Evolutionary conservation across 1,140 invertebrate genomes (phyloP).

Genomic region (Meloidogyne chitwoodi): DNA sequence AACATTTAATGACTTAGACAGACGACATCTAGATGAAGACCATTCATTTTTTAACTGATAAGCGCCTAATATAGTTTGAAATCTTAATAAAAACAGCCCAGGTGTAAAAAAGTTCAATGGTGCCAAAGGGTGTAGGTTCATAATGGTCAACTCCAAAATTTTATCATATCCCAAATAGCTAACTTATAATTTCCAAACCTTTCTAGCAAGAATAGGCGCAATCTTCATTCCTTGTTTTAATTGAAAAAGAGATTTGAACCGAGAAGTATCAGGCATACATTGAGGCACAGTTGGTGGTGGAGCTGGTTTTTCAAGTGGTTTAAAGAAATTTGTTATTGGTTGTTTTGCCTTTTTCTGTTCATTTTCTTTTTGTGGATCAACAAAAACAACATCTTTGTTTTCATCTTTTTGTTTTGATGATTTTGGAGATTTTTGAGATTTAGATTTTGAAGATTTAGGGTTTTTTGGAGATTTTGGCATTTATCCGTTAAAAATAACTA

Average conservation of each 20-base stretch:
- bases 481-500: neutral
- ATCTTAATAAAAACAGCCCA: too few species aligned
- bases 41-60: too few species aligned
- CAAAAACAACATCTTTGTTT: neutral
- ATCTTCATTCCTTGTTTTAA: conserved; percentile 11
- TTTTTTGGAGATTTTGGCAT: neutral
- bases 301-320: conserved; percentile 8
- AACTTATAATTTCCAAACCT: neutral
- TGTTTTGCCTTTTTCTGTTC: neutral
- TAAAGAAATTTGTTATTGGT: neutral
- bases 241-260: conserved; percentile 6
- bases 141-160: too few species aligned
- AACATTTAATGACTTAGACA: too few species aligned
- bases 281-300: conserved; percentile 12
- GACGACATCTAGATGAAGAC: too few species aligned
- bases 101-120: too few species aligned
- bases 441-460: neutral
- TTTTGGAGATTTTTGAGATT: neutral
- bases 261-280: conserved; percentile 1
- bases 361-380: neutral
- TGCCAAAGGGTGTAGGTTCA: too few species aligned
- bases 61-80: too few species aligned
- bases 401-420: neutral
- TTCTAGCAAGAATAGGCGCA: neutral
- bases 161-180: too few species aligned